Conservation (phyloP, 2,888 invertebrate species). For the Petrolisthes manimaculis region DNA sequence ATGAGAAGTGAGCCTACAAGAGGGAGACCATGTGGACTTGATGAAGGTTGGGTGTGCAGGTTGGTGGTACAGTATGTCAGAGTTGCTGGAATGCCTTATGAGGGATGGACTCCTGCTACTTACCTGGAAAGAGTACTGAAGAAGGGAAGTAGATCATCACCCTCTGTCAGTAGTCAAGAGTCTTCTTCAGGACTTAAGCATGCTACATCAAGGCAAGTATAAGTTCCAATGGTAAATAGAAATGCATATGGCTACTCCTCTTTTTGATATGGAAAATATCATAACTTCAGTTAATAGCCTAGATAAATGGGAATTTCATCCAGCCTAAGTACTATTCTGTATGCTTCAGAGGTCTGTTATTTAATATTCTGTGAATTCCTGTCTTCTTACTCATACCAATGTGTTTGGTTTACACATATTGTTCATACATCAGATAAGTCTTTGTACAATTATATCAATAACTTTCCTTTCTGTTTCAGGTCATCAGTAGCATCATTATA, state of each 20-base stretch:
- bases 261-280: no score
- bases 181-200: constrained; percentile 62
- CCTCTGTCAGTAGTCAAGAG: constrained; percentile 66
- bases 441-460: no score
- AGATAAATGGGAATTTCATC: no score
- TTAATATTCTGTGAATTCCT: no score
- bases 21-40: constrained; percentile 90
- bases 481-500: constrained; percentile 64
- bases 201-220: constrained; percentile 62
- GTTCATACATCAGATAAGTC: no score
- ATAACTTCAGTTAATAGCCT: no score
- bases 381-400: no score
- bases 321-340: no score
- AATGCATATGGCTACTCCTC: no score
- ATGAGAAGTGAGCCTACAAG: constrained; percentile 89
- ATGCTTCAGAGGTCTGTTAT: no score
- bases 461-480: constrained; percentile 36
- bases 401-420: no score
- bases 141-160: constrained; percentile 63
- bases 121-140: constrained; percentile 78
- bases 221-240: no score
- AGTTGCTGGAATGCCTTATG: constrained; percentile 76
- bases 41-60: constrained; percentile 94
- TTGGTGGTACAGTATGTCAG: constrained; percentile 98
- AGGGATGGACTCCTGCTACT: constrained; percentile 95